Evolutionary conservation across 2,797 vertebrate genomes (phyloP).

Genomic region (Paramormyrops hopkinsi): DNA sequence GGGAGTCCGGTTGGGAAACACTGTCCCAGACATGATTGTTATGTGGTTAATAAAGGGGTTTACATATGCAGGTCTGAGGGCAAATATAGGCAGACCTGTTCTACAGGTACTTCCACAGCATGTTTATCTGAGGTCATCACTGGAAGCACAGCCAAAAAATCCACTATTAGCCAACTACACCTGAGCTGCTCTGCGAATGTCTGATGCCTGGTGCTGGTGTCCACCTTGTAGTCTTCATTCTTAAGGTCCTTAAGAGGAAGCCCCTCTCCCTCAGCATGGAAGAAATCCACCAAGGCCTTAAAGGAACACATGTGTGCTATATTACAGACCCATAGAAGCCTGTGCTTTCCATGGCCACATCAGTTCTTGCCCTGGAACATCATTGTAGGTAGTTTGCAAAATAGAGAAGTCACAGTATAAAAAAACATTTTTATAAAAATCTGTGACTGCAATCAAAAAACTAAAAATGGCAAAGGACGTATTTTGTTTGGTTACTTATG

Average conservation of each 20-base stretch:
- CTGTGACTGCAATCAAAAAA: neutral
- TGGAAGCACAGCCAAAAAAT: neutral
- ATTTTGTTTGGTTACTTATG: neutral
- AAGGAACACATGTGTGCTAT: neutral
- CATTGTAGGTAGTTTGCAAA: neutral
- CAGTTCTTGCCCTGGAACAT: neutral
- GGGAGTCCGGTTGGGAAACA: neutral
- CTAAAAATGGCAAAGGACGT: neutral
- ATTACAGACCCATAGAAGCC: neutral
- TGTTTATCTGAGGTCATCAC: neutral
- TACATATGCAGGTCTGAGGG: neutral
- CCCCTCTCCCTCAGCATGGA: constrained; percentile 75
- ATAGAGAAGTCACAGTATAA: neutral
- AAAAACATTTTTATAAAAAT: neutral
- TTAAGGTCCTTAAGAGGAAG: constrained; percentile 74
- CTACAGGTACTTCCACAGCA: constrained; percentile 10
- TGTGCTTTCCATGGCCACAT: neutral
- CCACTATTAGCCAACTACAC: neutral
- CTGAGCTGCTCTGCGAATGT: neutral
- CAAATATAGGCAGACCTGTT: neutral
- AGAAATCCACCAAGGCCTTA: constrained; percentile 74
- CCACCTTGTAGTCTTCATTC: constrained; percentile 76
- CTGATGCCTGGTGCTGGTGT: neutral
- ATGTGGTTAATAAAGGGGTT: neutral
- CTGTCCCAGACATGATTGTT: neutral